Base-by-base conservation (phyloP, 2,797 vertebrate genomes). In the Sebastes kiyomatsui region DNA sequence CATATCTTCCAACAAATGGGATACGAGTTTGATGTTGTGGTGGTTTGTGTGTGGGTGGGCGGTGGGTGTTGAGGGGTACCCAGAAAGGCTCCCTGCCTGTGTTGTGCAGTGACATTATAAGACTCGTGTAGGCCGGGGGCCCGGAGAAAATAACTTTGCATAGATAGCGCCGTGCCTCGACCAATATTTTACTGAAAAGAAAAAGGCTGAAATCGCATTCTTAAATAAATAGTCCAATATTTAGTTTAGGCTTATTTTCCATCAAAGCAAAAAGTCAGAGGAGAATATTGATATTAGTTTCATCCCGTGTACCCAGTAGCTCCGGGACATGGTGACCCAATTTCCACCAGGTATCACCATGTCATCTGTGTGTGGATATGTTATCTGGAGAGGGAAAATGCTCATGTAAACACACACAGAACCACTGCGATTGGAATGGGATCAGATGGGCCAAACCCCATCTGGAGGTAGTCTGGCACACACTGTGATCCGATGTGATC, bases 1-100 rank as follows among this genome's bases (percentile, higher is more conserved):
- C 72, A 46, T 70, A 80, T 90, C 88, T 84, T 69, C 80, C 60
- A 80, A 76, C 79, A 79, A 82, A 84, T 77, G 74, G 78, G 82
- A 82, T 52, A 28, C 16, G 38, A 72, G 79, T 79, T 84, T 72
- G 80, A 85, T 82, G 76, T 46, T 74, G 66, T 49, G 79, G 2
- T n/a, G 65, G 84, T 70, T 72, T 82, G 33, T 69, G 58, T 70
- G 76, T 49, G 52, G 54, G 60, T 27, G n/a, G 30, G 35, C 7
- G 76, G 73, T 20, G 58, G 38, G 25, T 25, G n/a, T 5, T 22
- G 27, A 58, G 67, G 56, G 52, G 35, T 32, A 23, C 67, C 56
- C 67, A 72, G 74, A 80, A 42, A 67, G 23, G 59, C 67, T 71
- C 22, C 32, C 54, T 56, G 79, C 38, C 77, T 67, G 67, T 75